These are phyloP conservation scores for Rhizoglyphus robini DNA, from an alignment of 1,140 invertebrate genomes.

Conservation along the genomic window DNA sequence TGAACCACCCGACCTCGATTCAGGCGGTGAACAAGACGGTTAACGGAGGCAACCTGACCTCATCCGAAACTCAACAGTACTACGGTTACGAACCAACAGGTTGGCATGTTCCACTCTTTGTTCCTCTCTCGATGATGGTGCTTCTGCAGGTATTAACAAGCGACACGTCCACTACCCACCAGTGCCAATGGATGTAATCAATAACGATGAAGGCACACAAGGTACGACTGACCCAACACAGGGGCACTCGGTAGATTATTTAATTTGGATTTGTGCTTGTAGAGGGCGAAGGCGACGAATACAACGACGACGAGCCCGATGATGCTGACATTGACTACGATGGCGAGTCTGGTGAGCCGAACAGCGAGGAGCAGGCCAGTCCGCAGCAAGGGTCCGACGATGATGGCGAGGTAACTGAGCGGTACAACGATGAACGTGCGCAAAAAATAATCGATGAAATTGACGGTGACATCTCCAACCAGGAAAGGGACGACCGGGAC, in stretches of 20 bases:
- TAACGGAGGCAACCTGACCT: not conserved
- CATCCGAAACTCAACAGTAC: not conserved
- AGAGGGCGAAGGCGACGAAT: not conserved
- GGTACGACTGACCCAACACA: no score
- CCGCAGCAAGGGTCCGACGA: not conserved
- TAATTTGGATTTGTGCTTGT: no score
- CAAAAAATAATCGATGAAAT: slow-evolving; percentile 12
- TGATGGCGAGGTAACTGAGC: not conserved
- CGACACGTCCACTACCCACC: slow-evolving; percentile 14
- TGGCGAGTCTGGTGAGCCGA: not conserved
- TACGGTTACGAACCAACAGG: slow-evolving; percentile 8
- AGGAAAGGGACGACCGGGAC: not conserved
- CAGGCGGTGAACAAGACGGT: slow-evolving; percentile 2
- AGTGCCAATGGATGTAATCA: slow-evolving; percentile 7
- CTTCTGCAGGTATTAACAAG: slow-evolving; percentile 1
- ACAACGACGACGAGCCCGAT: slow-evolving; percentile 4
- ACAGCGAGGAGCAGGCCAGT: not conserved
- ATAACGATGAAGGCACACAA: not conserved
- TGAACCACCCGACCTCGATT: not conserved
- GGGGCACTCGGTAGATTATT: no score
- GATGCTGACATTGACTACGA: not conserved
- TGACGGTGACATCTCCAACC: not conserved
- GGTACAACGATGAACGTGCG: not conserved
- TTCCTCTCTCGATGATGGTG: not conserved
- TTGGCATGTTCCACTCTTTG: not conserved